Conservation (phyloP, 2,888 invertebrate species). For the Atethmia centrago region DNA sequence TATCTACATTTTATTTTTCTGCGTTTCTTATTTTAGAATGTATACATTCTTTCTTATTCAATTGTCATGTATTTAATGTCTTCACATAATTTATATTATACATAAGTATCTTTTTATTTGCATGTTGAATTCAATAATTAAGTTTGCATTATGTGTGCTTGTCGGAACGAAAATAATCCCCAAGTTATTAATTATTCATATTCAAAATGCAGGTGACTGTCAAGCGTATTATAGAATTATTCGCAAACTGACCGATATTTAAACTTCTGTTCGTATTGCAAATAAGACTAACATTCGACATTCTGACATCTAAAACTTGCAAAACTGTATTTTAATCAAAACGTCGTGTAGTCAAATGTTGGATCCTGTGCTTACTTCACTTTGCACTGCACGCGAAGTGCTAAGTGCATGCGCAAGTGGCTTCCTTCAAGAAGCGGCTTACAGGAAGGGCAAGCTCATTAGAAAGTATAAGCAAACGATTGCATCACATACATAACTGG, state of each 20-base stretch:
- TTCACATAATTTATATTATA: neutral
- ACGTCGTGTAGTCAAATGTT: conserved; percentile 55
- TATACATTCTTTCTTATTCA: conserved; percentile 1
- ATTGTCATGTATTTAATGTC: neutral
- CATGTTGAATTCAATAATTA: conserved; percentile 19
- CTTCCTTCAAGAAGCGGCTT: conserved; percentile 70
- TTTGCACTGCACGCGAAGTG: conserved; percentile 61
- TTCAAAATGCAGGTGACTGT: conserved; percentile 52
- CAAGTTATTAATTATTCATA: conserved; percentile 41
- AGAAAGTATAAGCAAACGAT: conserved; percentile 79
- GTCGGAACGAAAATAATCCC: conserved; percentile 30
- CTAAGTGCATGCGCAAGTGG: conserved; percentile 71
- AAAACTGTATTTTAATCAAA: conserved; percentile 63
- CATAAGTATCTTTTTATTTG: conserved; percentile 3
- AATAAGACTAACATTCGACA: conserved; percentile 59
- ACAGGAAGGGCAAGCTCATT: conserved; percentile 80
- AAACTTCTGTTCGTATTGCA: conserved; percentile 60
- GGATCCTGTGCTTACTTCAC: conserved; percentile 63
- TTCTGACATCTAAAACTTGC: conserved; percentile 53
- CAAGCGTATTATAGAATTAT: conserved; percentile 57
- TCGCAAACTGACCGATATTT: conserved; percentile 63
- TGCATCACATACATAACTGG: conserved; percentile 73
- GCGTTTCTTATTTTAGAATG: conserved; percentile 5
- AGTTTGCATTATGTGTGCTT: conserved; percentile 27
- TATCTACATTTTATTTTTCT: neutral